Conservation (phyloP, 2,888 invertebrate genomes). For the Lasioglossum villosulum region DNA sequence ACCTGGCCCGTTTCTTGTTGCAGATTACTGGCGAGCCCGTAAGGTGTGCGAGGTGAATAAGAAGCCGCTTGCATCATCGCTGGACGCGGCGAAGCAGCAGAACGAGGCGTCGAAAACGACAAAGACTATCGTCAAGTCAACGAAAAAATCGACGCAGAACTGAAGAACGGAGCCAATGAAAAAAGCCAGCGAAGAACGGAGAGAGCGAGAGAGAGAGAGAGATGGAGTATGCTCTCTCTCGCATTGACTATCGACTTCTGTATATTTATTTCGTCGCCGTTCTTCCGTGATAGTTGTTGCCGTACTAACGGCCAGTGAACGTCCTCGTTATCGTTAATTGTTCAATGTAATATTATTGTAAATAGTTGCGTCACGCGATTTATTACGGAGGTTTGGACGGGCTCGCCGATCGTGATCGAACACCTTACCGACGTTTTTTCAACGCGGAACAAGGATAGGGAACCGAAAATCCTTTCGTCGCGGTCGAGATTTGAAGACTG, state of each 20-base stretch:
- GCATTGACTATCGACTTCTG: conserved; percentile 25
- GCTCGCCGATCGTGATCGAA: conserved; percentile 29
- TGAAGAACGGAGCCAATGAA: conserved; percentile 23
- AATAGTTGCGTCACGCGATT: conserved; percentile 73
- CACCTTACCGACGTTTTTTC: neutral
- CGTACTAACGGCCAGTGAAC: conserved; percentile 10
- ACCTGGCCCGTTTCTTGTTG: conserved; percentile 55
- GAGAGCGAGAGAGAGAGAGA: neutral
- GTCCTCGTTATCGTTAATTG: conserved; percentile 56
- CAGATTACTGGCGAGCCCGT: conserved; percentile 82
- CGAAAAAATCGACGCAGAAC: conserved; percentile 58
- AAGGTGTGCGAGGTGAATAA: conserved; percentile 77
- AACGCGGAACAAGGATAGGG: neutral
- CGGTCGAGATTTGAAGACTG: neutral
- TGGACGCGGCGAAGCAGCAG: conserved; percentile 70
- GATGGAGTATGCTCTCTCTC: neutral
- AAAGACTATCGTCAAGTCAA: conserved; percentile 50
- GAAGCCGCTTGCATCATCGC: conserved; percentile 68
- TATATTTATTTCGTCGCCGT: conserved; percentile 62
- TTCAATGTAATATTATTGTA: conserved; percentile 70
- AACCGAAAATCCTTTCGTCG: conserved; percentile 23
- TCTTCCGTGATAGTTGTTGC: conserved; percentile 39
- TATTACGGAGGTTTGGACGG: conserved; percentile 78
- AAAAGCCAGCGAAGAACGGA: neutral
- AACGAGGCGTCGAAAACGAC: conserved; percentile 61